Evolutionary conservation across 1,140 invertebrate genomes (phyloP), one percentile per base, ranked within the genome.

Genomic region (Cotesia chilonis): DNA sequence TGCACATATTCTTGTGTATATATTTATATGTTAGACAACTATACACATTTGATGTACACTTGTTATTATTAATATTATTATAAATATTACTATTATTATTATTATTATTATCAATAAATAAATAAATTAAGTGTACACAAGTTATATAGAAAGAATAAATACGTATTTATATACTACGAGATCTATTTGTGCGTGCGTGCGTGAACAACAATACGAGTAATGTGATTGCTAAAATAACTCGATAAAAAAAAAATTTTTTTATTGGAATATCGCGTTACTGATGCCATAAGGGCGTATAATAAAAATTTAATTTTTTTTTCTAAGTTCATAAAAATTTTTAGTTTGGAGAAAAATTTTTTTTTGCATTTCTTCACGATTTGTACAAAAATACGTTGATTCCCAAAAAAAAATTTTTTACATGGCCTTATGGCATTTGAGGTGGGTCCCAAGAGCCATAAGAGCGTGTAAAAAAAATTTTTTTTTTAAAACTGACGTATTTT

Each of bases 151-250:
- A 47, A 47, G 41, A 47, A 47, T 47, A 47, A 36, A 51, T 51
- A 65, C 41, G 41, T 65, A 65, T 65, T 65, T 65, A 65, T 51
- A 65, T 65, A 65, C 41, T 47, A 17, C 61, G 28, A 36, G 14
- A 65, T 65, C 28, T 64, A 38, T 35, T 28, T 51, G 38, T 65
- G 41, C 36, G 63, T 65, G 63, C 59, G 59, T 65, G 63, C n/a
- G 14, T 51, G 41, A 51, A 65, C 7, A 65, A 65, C 41, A 47
- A 9, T 41, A 51, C 5, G 63, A 65, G 47, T 47, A 17, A 10
- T n/a, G 41, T n/a, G 41, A 10, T 65, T n/a, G 14, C 14, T 17
- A 65, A 47, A 65, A 47, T 28, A 47, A 6, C 7, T n/a, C 12
- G 28, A 41, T 5, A 17, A 5, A 64, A 20, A 67, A 52, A 67